Evolutionary conservation across 1,140 invertebrate species (phyloP), one percentile per base, ranked within the genome.

Genomic region (Maconellicoccus hirsutus): DNA sequence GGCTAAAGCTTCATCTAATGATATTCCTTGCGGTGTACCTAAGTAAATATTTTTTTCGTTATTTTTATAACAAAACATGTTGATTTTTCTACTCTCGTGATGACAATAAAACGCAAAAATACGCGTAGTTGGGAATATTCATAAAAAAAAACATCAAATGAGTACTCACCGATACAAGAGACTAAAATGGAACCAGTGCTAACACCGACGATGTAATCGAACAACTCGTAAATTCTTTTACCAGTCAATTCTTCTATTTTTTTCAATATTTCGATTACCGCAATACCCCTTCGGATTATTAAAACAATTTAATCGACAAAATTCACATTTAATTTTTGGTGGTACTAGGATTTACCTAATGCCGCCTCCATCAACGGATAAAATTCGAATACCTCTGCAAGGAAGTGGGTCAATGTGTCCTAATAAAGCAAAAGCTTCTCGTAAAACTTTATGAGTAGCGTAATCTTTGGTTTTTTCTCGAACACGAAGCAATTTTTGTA

Each of bases 151-250:
- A n/a, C n/a, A n/a, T n/a, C n/a, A n/a, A n/a, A n/a, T n/a, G n/a
- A n/a, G n/a, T 27, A 76, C 74, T 74, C 79, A 86, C 86, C 86
- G 76, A 91, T 80, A 71, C 86, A 82, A 75, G 84, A 83, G 8
- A 86, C 85, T 19, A 91, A 81, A 74, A 92, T 90, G 14, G 89
- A 87, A 66, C 93, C 93, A 2, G 94, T 96, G 77, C 91, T 94
- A 14, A 96, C 93, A 8, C 94, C 94, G 77, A 91, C 91, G 74
- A 97, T 89, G 73, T 90, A 90, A 80, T 97, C 94, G 81, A 97
- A 97, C 78, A 89, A 79, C 74, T 89, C 84, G 75, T 85, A 78
- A 22, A 88, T 83, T 73, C 78, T 81, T 74, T 85, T 84, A 0
- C 87, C 86, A 23, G 88, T 89, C 4, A 88, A 75, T 74, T 84